Base-by-base conservation (phyloP, 2,888 invertebrate species). In the Ichneumoninae sp. region DNA sequence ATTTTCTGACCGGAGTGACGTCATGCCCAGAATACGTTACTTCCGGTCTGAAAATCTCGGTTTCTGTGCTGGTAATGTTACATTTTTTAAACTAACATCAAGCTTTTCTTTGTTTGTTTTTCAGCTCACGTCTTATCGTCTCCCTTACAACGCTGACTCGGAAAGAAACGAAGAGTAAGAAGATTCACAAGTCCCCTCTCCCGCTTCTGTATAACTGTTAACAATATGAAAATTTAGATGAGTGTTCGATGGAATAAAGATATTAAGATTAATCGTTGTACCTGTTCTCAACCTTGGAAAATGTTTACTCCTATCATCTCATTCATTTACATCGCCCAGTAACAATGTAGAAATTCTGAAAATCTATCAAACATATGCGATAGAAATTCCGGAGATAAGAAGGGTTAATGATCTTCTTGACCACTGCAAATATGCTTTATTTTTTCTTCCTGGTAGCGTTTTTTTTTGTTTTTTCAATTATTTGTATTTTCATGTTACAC, bases 41-140 rank as follows among this genome's bases (percentile, higher is more conserved):
- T 47, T 47, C 44, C 44, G 16, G 16, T 47, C 4, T 0, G 16
- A 47, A 50, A 66, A 54, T 40, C 7, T 8, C 26, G 7, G 8
- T 40, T 40, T 10, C 10, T 10, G 10, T 10, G 40, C 40, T 52
- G 19, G 2, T 52, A 19, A 52, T 19, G 7, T 6, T 7, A 52
- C n/a, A 19, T 5, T 30, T 5, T 4, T 62, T 30, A 0, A 36
- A 36, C 16, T 36, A 62, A 36, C 33, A 47, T 16, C 1, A n/a
- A n/a, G 3, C n/a, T 70, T 1, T 70, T 1, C 47, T 50, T 6
- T 30, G 1, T 26, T 16, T 33, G 44, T 30, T 78, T 30, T 90
- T n/a, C 89, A 91, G 91, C 78, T 91, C 66, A 86, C 87, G 30
- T 88, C 88, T 6, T 86, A 89, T 74, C 89, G 89, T 62, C 89